These are phyloP conservation scores for Sitobion miscanthi DNA, from an alignment of 1,140 invertebrate species.

Conservation along the genomic window DNA sequence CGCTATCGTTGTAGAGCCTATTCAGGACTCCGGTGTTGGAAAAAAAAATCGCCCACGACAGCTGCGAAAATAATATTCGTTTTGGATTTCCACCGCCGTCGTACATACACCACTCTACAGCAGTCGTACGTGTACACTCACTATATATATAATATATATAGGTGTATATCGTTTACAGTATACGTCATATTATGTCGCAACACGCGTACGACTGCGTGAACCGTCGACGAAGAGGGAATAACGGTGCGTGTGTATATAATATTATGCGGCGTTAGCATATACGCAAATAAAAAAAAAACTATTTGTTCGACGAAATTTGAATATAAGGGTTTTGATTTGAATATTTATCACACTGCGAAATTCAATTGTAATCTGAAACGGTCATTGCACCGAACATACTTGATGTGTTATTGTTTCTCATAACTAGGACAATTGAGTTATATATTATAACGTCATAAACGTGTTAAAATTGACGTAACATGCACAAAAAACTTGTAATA, in stretches of 20 bases:
- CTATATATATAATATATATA: background rate
- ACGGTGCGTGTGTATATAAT: background rate
- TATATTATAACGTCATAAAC: background rate
- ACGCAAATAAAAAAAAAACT: constrained; percentile 33
- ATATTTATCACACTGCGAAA: background rate
- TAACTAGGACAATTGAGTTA: background rate
- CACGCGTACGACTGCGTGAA: background rate
- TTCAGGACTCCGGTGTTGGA: background rate
- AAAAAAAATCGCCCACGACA: constrained; percentile 53
- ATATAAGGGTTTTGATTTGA: background rate
- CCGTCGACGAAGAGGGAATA: background rate
- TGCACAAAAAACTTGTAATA: background rate
- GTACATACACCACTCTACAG: background rate
- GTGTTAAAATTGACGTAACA: background rate
- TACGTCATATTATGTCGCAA: constrained; percentile 17
- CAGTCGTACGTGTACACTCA: background rate
- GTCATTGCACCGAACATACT: constrained; percentile 2
- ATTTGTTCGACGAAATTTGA: constrained; percentile 12
- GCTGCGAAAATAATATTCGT: constrained; percentile 57
- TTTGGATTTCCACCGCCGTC: constrained; percentile 23
- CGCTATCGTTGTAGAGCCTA: background rate
- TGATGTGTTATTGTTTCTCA: constrained; percentile 7
- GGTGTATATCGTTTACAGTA: background rate
- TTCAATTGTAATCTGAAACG: constrained; percentile 21
- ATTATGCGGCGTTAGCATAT: background rate